Base-by-base conservation (phyloP, 2,888 invertebrate genomes). In the Caenorhabditis sp. region DNA sequence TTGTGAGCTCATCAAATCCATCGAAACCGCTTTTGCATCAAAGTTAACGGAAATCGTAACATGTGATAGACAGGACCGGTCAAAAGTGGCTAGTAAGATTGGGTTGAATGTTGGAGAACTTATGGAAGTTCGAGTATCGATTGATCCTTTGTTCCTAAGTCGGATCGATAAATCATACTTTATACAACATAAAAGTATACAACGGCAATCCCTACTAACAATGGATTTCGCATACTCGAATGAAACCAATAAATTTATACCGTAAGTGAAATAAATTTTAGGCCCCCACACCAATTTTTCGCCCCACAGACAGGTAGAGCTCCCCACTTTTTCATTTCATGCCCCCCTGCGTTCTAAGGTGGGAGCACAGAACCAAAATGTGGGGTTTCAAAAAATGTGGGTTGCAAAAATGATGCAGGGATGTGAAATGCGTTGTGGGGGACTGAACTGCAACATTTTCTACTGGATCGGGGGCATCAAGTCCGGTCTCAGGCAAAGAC, bases 211-310 rank as follows among this genome's bases (percentile, higher is more conserved):
- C 1, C 53, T 52, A 1, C 31, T 78, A n/a, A 67, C 69, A 1
- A 62, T 78, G 25, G 78, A 78, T 31, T 78, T 78, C 59, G 70
- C 69, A 17, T 71, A 76, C 52, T 67, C 74, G 2, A 68, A 43
- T 10, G 76, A 75, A 49, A 53, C 59, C 0, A 57, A 43, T 25
- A 63, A 49, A 50, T 67, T 68, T 31, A 61, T 78, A 38, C 69
- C 76, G 58, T 62, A 56, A 58, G 52, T 52, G 43, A 43, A 17
- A 17, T 43, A 2, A 17, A 12, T 43, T 17, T 14, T 10, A 17
- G 10, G 43, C 14, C 59, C n/a, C n/a, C n/a, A n/a, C n/a, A n/a
- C n/a, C n/a, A n/a, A 36, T 54, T 57, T 59, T 43, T 61, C n/a
- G n/a, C n/a, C n/a, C n/a, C n/a, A n/a, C n/a, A n/a, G n/a, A n/a